phyloP scores from a whole-genome alignment of 35 echinoderm and acorn worm species.

The Patiria miniata region DNA sequence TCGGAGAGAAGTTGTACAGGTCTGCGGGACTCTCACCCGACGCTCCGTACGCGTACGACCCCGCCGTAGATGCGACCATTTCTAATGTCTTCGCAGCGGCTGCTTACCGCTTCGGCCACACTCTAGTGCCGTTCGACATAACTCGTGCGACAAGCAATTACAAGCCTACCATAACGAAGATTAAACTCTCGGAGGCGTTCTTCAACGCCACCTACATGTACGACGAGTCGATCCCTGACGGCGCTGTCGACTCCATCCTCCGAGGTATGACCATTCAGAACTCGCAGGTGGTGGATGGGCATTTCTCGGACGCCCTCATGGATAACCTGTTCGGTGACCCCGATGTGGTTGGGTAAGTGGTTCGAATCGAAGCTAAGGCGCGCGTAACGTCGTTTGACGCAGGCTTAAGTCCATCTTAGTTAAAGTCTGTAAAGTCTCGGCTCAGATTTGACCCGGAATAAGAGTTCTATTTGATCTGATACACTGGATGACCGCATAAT shows the following conservation, averaged over 20 bases:
- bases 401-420: no score
- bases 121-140: constrained; percentile 52
- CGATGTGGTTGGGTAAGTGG: constrained; percentile 48
- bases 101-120: constrained; percentile 88
- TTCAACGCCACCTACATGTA: constrained; percentile 85
- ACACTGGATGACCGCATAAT: no score
- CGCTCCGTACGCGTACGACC: constrained; percentile 34
- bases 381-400: no score
- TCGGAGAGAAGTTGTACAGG: constrained; percentile 36
- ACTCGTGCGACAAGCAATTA: constrained; percentile 15
- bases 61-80: constrained; percentile 49
- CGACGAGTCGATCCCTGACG: constrained; percentile 63
- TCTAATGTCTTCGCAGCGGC: constrained; percentile 64
- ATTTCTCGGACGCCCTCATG: constrained; percentile 43
- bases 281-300: constrained; percentile 65
- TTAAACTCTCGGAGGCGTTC: constrained; percentile 55
- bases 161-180: neutral
- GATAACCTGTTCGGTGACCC: constrained; percentile 68
- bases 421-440: no score
- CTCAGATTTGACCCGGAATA: no score
- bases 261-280: constrained; percentile 60
- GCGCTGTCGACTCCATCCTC: constrained; percentile 73
- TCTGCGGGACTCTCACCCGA: constrained; percentile 2
- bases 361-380: no score
- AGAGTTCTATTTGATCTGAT: no score